Percentiles rank a stretch among this genome's conserved stretches.
phyloP scores from a whole-genome alignment of 2,113 vertebrate species.

The Nothobranchius kuhntae region DNA sequence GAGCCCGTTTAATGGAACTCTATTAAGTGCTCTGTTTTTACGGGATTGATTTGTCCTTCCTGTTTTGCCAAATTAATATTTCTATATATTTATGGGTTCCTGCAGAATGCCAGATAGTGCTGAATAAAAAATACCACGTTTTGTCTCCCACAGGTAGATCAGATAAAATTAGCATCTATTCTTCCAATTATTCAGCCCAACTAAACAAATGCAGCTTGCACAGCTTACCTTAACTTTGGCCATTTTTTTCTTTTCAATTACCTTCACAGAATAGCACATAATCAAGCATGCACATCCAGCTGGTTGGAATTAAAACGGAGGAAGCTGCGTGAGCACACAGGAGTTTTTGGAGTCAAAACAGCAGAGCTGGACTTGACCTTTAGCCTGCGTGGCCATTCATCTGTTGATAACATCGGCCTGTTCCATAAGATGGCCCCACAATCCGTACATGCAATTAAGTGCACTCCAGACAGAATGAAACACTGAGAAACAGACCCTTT shows the following conservation, averaged over 20 bases:
- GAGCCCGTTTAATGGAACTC: slow-evolving; percentile 64
- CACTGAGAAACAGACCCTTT: slow-evolving; percentile 24
- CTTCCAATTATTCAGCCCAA: too few relatives aligned
- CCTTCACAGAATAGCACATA: slow-evolving; percentile 30
- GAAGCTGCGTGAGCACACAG: slow-evolving; percentile 58
- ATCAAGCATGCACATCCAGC: slow-evolving; percentile 39
- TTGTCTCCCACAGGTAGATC: slow-evolving; percentile 60
- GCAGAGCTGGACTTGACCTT: slow-evolving; percentile 68
- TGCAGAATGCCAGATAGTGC: slow-evolving; percentile 52
- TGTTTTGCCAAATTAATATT: slow-evolving; percentile 69
- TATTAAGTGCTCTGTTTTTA: slow-evolving; percentile 73
- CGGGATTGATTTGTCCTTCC: slow-evolving; percentile 67
- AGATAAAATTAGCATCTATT: background rate
- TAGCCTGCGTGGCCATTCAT: slow-evolving; percentile 67
- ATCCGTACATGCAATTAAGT: slow-evolving; percentile 47
- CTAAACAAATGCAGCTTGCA: slow-evolving; percentile 3
- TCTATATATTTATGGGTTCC: slow-evolving; percentile 58
- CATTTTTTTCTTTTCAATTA: slow-evolving; percentile 21
- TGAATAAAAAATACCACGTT: slow-evolving; percentile 45
- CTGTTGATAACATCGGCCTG: slow-evolving; percentile 68
- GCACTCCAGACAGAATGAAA: slow-evolving; percentile 8
- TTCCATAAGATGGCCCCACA: slow-evolving; percentile 34
- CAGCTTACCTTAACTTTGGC: slow-evolving; percentile 13
- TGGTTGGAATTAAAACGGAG: slow-evolving; percentile 63
- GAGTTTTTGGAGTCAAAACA: slow-evolving; percentile 69